phyloP scores from a whole-genome alignment of 2,113 vertebrate genomes.

The Odocoileus hemionus region DNA sequence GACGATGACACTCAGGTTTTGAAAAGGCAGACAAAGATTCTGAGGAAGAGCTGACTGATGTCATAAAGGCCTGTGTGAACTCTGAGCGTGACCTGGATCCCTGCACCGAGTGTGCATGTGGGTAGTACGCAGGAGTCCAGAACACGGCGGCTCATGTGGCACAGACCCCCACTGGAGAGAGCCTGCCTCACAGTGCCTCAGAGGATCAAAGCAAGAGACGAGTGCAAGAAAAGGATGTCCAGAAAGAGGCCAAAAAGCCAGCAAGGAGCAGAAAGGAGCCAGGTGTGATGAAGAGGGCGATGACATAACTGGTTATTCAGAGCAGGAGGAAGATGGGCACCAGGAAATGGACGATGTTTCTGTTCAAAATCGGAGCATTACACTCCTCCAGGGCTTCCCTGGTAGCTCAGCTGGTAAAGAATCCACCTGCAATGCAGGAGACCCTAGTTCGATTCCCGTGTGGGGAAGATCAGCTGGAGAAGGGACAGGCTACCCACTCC shows the following conservation, averaged over 20 bases:
- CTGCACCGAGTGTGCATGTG: constrained; percentile 79
- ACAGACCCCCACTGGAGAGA: constrained; percentile 77
- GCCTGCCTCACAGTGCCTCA: constrained; percentile 77
- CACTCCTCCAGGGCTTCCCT: not conserved
- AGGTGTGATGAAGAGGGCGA: constrained; percentile 74
- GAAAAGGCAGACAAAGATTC: constrained; percentile 84
- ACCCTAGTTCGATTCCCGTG: not conserved
- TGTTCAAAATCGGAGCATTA: constrained; percentile 85
- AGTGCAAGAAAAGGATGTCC: constrained; percentile 79
- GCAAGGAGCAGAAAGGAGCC: constrained; percentile 80
- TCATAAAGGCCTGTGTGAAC: constrained; percentile 82
- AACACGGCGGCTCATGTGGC: constrained; percentile 79
- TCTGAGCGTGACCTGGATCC: constrained; percentile 84
- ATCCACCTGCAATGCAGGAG: not conserved
- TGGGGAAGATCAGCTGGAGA: not conserved
- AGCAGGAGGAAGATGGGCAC: constrained; percentile 80
- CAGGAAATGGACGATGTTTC: constrained; percentile 81
- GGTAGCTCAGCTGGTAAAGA: not conserved
- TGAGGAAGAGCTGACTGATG: constrained; percentile 83
- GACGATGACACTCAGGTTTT: constrained; percentile 86
- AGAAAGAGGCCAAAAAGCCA: constrained; percentile 84
- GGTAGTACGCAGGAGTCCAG: constrained; percentile 84
- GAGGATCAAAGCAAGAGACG: constrained; percentile 81
- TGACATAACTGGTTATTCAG: constrained; percentile 82
- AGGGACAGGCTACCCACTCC: not conserved